These are phyloP conservation scores for Trichomycterus rosablanca DNA, from an alignment of 2,113 vertebrate species.

Conservation along the genomic window DNA sequence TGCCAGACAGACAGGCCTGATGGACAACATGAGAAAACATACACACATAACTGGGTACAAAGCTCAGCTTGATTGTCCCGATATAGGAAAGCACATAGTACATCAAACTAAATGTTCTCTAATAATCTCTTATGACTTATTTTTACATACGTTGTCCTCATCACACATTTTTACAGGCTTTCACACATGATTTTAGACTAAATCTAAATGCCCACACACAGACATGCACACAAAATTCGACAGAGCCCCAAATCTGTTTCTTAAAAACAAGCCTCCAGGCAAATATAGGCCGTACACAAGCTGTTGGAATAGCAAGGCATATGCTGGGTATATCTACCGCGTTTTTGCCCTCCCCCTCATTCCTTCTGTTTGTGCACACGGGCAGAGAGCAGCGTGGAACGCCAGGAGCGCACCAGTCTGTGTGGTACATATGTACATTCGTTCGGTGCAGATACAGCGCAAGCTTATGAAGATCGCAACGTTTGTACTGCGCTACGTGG, in stretches of 20 bases:
- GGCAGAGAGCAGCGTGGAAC: conserved; percentile 26
- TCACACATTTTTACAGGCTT: conserved; percentile 21
- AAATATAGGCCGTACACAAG: conserved; percentile 55
- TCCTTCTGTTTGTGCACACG: conserved; percentile 53
- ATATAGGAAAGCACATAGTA: too few relatives aligned
- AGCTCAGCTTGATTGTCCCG: too few relatives aligned
- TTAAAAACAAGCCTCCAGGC: conserved; percentile 62
- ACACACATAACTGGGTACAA: too few relatives aligned
- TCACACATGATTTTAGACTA: conserved; percentile 22
- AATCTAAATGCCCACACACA: conserved; percentile 13
- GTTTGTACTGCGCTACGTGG: background rate
- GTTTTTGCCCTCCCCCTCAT: conserved; percentile 37
- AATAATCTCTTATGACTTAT: too few relatives aligned
- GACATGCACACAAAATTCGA: conserved; percentile 35
- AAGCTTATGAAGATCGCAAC: conserved; percentile 1
- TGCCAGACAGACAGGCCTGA: too few relatives aligned
- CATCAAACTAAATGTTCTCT: too few relatives aligned
- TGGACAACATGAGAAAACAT: too few relatives aligned
- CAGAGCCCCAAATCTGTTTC: conserved; percentile 48
- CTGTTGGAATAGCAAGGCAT: conserved; percentile 66
- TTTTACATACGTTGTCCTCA: conserved; percentile 1
- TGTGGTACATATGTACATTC: conserved; percentile 31
- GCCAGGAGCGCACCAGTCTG: conserved; percentile 42
- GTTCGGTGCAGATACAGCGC: conserved; percentile 34
- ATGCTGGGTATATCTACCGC: conserved; percentile 56